Evolutionary conservation across 2,888 invertebrate genomes (phyloP), one percentile per base, ranked within the genome.

Genomic region (Conomelus anceps): DNA sequence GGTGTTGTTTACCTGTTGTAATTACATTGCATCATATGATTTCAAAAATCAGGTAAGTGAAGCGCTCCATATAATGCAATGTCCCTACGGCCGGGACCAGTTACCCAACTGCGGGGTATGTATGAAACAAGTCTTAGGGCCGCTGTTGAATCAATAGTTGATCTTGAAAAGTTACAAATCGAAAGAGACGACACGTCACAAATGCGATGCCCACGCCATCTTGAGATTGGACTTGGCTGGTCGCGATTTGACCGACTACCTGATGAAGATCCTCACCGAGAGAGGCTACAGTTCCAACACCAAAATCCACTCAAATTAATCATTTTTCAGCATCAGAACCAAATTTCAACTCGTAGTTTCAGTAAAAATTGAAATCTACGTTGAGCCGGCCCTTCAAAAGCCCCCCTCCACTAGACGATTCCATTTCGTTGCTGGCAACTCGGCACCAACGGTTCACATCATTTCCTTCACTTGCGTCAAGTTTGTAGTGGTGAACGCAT

Each of bases 241-340:
- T 92, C 96, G 98, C 92, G 98, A 98, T 93, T 95, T 98, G 93
- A 98, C 98, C 92, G 98, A 98, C 94, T 98, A 97, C 95, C 95
- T 97, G 93, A 98, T 98, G 97, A 98, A 98, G 95, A 97, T 98
- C 94, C 95, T 98, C 93, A 97, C 97, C 90, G 98, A 98, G 94
- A 95, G 97, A 92, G 97, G 98, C 91, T 98, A 98, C 94, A 97
- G 97, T 6, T 98, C 98, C 95, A 97, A 97, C 93, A 97, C 97
- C 93, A 97, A n/a, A 63, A 63, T n/a, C 3, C 13, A 63, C 6
- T n/a, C 1, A 63, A 17, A 41, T 41, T 22, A 22, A 88, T 22
- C 7, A 41, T 41, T 88, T 22, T 41, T 41, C 11, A 88, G 41
- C 88, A n/a, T 34, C 34, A 22, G 23, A 41, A 23, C 23, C 41